phyloP scores from a whole-genome alignment of 2,797 vertebrate species.

The Adrianichthys oophorus region DNA sequence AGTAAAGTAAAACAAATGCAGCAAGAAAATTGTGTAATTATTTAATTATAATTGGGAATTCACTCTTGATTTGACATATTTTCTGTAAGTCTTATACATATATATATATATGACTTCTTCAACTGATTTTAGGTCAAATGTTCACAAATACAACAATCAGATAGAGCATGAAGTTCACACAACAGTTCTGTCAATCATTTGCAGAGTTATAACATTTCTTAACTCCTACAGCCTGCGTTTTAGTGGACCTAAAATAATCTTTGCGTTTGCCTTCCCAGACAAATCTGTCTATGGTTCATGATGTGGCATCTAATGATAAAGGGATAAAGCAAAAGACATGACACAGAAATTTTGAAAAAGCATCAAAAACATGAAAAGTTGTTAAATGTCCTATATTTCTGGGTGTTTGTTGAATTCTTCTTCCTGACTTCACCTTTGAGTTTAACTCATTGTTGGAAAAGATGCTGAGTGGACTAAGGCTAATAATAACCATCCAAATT shows the following conservation, averaged over 20 bases:
- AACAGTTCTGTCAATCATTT: slow-evolving; percentile 60
- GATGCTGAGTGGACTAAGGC: slow-evolving; percentile 23
- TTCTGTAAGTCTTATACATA: too few species aligned
- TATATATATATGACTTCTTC: slow-evolving; percentile 8
- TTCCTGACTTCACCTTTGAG: neutral
- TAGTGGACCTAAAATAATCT: slow-evolving; percentile 8
- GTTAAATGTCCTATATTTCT: too few species aligned
- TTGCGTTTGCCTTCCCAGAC: slow-evolving; percentile 13
- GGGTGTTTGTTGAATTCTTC: neutral
- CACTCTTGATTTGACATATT: slow-evolving; percentile 40
- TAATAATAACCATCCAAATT: slow-evolving; percentile 56
- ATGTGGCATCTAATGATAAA: slow-evolving; percentile 32
- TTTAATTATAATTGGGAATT: slow-evolving; percentile 28
- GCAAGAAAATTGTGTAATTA: slow-evolving; percentile 59
- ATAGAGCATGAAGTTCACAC: slow-evolving; percentile 41
- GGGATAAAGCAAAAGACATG: too few species aligned
- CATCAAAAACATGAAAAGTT: too few species aligned
- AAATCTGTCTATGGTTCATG: slow-evolving; percentile 40
- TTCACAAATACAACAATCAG: slow-evolving; percentile 54
- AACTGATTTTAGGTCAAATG: slow-evolving; percentile 51
- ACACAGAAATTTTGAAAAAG: too few species aligned
- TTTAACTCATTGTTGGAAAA: slow-evolving; percentile 4
- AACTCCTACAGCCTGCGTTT: slow-evolving; percentile 15
- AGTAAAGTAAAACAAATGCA: slow-evolving; percentile 50
- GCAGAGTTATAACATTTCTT: slow-evolving; percentile 41